Base-by-base conservation (phyloP, 2,797 vertebrate genomes). In the Enteromius argenteus region DNA sequence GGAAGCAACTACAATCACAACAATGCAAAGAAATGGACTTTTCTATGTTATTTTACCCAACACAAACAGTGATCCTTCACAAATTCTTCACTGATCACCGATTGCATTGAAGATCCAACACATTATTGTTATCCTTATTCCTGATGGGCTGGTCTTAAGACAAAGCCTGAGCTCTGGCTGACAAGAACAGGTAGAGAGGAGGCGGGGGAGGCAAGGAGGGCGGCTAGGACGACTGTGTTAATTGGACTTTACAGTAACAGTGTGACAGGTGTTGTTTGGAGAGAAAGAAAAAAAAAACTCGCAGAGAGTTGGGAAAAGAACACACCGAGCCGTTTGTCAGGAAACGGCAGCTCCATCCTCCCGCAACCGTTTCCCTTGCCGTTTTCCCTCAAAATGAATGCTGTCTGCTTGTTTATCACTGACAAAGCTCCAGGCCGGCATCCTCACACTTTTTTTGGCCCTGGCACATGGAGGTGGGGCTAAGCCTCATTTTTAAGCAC, bases 231-330 rank as follows among this genome's bases (percentile, higher is more conserved):
- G 53, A 79, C 75, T 81, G 87, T 88, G 82, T 88, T 87, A 89
- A 87, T 89, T 89, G 86, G 88, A 90, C 85, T 90, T 90, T 87
- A 62, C 60, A 84, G 51, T 86, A 88, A 85, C 87, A 58, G 78
- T 69, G 71, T 79, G 81, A 62, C 86, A 87, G 80, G 86, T 86
- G 81, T 87, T 82, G 75, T 85, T 78, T 85, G 53, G 49, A 37
- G 66, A 64, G n/a, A 60, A 44, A 80, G 23, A 85, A 79, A 76
- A 39, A 69, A 66, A 69, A 32, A 21, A 32, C 56, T 44, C 2
- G 3, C 10, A 0, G 10, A 66, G 76, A 79, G 42, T 79, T 66
- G 27, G 76, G 37, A 42, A 60, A 79, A 79, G 27, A 79, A 80
- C 67, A 87, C 79, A 72, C 39, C 39, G 68, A 71, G 68, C 74